These are phyloP conservation scores for Teleogryllus oceanicus DNA, from an alignment of 2,888 invertebrate species.

Conservation along the genomic window DNA sequence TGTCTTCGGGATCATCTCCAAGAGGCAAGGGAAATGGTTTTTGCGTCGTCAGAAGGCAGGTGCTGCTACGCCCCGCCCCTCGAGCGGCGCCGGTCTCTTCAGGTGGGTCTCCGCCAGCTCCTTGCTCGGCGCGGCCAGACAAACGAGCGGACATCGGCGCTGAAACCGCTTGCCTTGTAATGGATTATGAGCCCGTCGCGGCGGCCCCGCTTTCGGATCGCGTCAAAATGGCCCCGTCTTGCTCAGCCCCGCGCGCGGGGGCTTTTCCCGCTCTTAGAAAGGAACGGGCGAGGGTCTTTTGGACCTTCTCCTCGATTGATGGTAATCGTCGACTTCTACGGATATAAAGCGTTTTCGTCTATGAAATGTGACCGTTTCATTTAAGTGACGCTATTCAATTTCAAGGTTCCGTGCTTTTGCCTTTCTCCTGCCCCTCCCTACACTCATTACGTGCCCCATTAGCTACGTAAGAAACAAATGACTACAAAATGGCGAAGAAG, in stretches of 20 bases:
- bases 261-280: not conserved
- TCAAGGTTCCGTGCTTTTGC: slow-evolving; percentile 38
- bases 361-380: slow-evolving; percentile 40
- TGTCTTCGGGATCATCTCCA: no score
- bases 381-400: slow-evolving; percentile 40
- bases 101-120: no score
- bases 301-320: slow-evolving; percentile 29
- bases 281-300: slow-evolving; percentile 19
- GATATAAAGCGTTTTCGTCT: slow-evolving; percentile 39
- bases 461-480: slow-evolving; percentile 51
- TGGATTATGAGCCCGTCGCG: not conserved
- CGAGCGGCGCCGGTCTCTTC: no score
- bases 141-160: slow-evolving; percentile 1
- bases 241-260: not conserved
- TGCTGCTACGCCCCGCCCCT: no score
- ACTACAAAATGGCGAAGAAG: slow-evolving; percentile 43
- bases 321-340: slow-evolving; percentile 29
- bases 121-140: not conserved
- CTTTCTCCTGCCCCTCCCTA: slow-evolving; percentile 29
- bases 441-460: slow-evolving; percentile 51
- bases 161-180: not conserved
- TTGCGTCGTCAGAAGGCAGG: no score
- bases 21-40: no score
- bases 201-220: not conserved
- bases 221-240: not conserved